Evolutionary conservation across 2,888 invertebrate genomes (phyloP).

Genomic region (Acanthopleura granulata): DNA sequence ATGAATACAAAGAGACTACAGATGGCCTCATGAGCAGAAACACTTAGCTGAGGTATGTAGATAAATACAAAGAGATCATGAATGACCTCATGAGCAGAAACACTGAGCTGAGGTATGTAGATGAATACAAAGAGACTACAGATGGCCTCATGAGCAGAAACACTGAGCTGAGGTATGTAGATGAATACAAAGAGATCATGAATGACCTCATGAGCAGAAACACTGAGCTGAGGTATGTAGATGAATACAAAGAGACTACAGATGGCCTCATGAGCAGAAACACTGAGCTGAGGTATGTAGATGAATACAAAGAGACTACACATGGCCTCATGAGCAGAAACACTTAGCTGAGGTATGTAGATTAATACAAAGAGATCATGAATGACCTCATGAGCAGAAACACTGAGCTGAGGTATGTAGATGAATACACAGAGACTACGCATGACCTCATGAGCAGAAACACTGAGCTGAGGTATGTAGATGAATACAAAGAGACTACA

Average conservation of each 20-base stretch:
- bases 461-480: constrained; percentile 61
- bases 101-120: constrained; percentile 60
- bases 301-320: constrained; percentile 60
- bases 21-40: constrained; percentile 63
- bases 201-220: constrained; percentile 63
- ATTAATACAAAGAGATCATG: too few species aligned
- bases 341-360: constrained; percentile 60
- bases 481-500: too few species aligned
- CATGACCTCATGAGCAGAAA: constrained; percentile 62
- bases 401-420: too few species aligned
- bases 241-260: too few species aligned
- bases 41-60: constrained; percentile 62
- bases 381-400: too few species aligned
- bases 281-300: too few species aligned
- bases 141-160: too few species aligned
- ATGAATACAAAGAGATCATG: constrained; percentile 60
- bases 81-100: constrained; percentile 63
- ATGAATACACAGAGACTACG: constrained; percentile 59
- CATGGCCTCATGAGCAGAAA: constrained; percentile 63
- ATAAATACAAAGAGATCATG: constrained; percentile 60
- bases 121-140: too few species aligned
- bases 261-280: too few species aligned
- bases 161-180: too few species aligned
- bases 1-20: too few species aligned
- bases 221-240: constrained; percentile 60